phyloP scores from a whole-genome alignment of 2,888 invertebrate genomes.

The Heliconius ethilla region DNA sequence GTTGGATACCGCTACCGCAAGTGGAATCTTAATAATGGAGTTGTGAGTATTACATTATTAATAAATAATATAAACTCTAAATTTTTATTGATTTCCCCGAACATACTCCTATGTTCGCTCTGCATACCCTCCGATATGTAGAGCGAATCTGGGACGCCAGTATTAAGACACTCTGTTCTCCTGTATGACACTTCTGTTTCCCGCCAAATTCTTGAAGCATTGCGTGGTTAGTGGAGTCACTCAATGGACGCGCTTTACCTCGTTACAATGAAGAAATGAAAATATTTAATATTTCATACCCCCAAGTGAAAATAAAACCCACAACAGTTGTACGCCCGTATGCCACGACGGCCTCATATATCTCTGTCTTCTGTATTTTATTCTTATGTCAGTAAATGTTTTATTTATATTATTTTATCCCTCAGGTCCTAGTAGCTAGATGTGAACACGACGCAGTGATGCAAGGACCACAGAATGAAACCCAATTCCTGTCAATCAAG shows the following conservation, averaged over 20 bases:
- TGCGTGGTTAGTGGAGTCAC: background rate
- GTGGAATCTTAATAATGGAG: slow-evolving; percentile 97
- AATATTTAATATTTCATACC: no score
- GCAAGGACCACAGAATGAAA: slow-evolving; percentile 92
- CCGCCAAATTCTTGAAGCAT: background rate
- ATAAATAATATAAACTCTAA: background rate
- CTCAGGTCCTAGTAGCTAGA: slow-evolving; percentile 91
- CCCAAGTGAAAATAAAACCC: no score
- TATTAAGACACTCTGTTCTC: background rate
- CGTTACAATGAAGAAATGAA: background rate
- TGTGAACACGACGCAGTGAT: slow-evolving; percentile 99
- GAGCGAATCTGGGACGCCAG: background rate
- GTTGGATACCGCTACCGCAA: slow-evolving; percentile 98
- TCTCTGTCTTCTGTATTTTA: no score
- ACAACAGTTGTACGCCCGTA: no score
- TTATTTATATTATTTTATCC: background rate
- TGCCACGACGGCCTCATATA: no score
- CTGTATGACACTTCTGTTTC: background rate
- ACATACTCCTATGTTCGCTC: background rate
- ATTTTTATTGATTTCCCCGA: no score
- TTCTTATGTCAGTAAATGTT: background rate
- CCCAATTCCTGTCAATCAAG: slow-evolving; percentile 96
- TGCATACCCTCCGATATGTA: background rate
- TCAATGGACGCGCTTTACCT: background rate
- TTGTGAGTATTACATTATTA: slow-evolving; percentile 82